Base-by-base conservation (phyloP, 2,888 invertebrate genomes). In the Anticlea derivata region DNA sequence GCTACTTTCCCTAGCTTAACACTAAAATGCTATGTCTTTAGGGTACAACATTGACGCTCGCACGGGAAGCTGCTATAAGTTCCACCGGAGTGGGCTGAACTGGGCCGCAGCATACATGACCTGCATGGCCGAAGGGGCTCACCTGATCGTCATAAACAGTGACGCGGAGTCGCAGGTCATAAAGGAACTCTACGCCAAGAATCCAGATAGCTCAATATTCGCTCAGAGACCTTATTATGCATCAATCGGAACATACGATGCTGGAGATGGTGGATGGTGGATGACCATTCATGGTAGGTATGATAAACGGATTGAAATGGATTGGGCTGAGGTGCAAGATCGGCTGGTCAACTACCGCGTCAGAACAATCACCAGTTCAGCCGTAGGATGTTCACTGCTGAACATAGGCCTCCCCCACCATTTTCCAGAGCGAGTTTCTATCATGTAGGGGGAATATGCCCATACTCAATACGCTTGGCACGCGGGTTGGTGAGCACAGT, bases 1-100 rank as follows among this genome's bases (percentile, higher is more conserved):
- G 2, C 17, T 17, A 3, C 17, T 17, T 17, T 3, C 4, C 17
- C 17, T 3, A 2, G 17, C 17, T 17, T 4, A 2, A 17, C 4
- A 17, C n/a, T 44, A 23, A 22, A 6, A 23, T 11, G 23, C 5
- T 23, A 12, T 12, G 3, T 11, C 8, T 27, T 4, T 30, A 83
- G 82, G 52, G 17, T 83, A 83, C 50, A 34, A 0, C 0, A 22
- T 66, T 0, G 69, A 75, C 1, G 0, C 11, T 0, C 51, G 65
- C 11, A 80, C 80, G 0, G 63, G 70, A 1, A 75, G 60, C 13
- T 83, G 83, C 45, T 83, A 83, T 56, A 83, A 83, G 55, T 77
- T 80, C 57, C 81, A 82, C 49, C 49, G 41, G 0, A 46, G 57
- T 1, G 70, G 74, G 0, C 60, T 69, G 1, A 67, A 58, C 1